These are phyloP conservation scores for Seriola rivoliana DNA, from an alignment of 2,113 vertebrate species.

Conservation along the genomic window DNA sequence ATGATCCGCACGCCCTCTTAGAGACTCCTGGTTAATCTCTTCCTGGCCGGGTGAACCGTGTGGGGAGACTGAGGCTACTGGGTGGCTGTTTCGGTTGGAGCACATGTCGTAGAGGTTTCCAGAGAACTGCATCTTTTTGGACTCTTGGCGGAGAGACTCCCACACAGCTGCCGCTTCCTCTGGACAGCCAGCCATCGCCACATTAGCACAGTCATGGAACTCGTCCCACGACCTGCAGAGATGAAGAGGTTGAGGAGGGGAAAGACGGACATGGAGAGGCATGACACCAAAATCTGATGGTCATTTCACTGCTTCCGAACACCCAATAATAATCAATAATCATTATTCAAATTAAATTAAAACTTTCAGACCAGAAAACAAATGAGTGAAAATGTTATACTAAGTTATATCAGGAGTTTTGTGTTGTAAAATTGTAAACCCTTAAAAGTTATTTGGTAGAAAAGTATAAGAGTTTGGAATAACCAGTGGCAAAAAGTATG, in stretches of 20 bases:
- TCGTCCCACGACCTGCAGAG: conserved; percentile 93
- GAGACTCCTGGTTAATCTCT: conserved; percentile 92
- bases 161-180: conserved; percentile 92
- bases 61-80: conserved; percentile 63
- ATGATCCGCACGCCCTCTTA: conserved; percentile 74
- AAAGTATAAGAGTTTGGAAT: neutral
- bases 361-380: neutral
- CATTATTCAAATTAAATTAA: neutral
- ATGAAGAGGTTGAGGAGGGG: neutral
- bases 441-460: neutral
- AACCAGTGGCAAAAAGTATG: too few species aligned
- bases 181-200: conserved; percentile 91
- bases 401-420: neutral
- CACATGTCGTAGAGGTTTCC: conserved; percentile 96
- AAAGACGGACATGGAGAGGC: neutral
- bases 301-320: neutral
- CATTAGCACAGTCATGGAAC: conserved; percentile 92
- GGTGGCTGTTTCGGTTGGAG: conserved; percentile 80
- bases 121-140: conserved; percentile 93
- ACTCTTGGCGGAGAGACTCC: conserved; percentile 95
- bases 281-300: neutral
- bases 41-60: conserved; percentile 68
- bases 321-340: neutral
- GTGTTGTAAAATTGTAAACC: too few species aligned
- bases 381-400: neutral